Base-by-base conservation (phyloP, 2,888 invertebrate species). In the Chaetoderma sp. region DNA sequence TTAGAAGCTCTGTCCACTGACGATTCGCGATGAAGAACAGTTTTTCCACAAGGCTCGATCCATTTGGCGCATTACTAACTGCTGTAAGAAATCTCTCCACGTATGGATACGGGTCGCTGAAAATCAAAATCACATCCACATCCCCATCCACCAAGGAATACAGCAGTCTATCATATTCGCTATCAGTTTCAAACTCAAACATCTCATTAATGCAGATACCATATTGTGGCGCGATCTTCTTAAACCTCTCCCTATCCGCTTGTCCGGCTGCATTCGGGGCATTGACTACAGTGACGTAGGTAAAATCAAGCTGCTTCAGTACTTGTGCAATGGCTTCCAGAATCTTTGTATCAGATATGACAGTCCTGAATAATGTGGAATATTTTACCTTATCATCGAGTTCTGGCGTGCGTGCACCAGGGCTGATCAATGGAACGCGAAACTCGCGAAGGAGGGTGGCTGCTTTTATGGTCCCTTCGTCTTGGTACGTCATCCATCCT, bases 341-440 rank as follows among this genome's bases (percentile, higher is more conserved):
- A 16, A 77, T 70, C 13, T 72, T 50, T 42, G 71, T 61, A 58
- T 81, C 80, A 21, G 81, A 79, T 4, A 78, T 79, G 28, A 81
- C 70, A 0, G 82, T 83, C n/a, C 83, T 64, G 74, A 80, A 83
- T 60, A 83, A 78, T 5, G 78, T 80, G 6, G 70, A 71, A 56
- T 71, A 81, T 13, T 63, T 65, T 0, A 32, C 33, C 54, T 78
- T 79, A 60, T 81, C 72, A 39, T 77, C 71, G 5, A 82, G 70
- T 5, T 74, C 61, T 0, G 78, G 75, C 10, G 76, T 69, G 13
- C 79, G 81, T 2, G 83, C 81, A 0, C 76, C 78, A 10, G 80
- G 78, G 6, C 78, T 76, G 18, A 86, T 79, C 73, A 89, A 88
- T 1, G 90, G 89, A 36, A 90, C 85, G 44, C 86, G 80, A 76